Percentiles rank a stretch among this genome's conserved stretches.
Evolutionary conservation across 2,113 vertebrate species (phyloP).

Genomic region (Aix galericulata): DNA sequence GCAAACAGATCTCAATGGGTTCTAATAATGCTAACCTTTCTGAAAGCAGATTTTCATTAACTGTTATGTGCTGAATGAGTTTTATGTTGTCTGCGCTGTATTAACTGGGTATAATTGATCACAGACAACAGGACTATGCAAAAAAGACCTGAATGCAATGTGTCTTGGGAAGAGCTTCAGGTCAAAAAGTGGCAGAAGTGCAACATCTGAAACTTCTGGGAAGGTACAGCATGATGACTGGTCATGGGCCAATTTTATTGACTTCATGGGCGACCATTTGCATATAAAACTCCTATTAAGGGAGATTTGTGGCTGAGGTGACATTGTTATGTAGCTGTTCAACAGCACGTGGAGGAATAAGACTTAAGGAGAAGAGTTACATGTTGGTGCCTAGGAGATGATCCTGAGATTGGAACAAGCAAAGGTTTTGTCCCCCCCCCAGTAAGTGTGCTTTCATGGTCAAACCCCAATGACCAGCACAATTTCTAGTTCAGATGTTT

Average conservation of each 20-base stretch:
- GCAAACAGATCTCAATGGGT: background rate
- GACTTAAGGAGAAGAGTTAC: background rate
- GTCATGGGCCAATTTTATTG: background rate
- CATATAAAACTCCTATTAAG: background rate
- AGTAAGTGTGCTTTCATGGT: background rate
- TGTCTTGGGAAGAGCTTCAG: background rate
- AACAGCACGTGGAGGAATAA: background rate
- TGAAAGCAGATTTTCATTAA: background rate
- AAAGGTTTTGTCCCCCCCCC: background rate
- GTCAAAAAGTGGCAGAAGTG: background rate
- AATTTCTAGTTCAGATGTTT: background rate
- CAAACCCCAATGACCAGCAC: background rate
- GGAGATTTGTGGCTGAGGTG: background rate
- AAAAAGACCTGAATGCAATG: background rate
- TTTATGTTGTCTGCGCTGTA: background rate
- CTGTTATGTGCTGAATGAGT: background rate
- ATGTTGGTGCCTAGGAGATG: background rate
- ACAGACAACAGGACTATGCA: background rate
- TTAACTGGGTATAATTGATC: background rate
- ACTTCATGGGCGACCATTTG: background rate
- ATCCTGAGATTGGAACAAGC: background rate
- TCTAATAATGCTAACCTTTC: background rate
- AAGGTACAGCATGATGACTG: background rate
- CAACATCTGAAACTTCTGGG: background rate
- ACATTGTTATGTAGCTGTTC: background rate